A percentile compares a stretch with the other conserved stretches of the same genome.
phyloP scores from a whole-genome alignment of 1,140 invertebrate species.

The Lepidotrigona ventralis region DNA sequence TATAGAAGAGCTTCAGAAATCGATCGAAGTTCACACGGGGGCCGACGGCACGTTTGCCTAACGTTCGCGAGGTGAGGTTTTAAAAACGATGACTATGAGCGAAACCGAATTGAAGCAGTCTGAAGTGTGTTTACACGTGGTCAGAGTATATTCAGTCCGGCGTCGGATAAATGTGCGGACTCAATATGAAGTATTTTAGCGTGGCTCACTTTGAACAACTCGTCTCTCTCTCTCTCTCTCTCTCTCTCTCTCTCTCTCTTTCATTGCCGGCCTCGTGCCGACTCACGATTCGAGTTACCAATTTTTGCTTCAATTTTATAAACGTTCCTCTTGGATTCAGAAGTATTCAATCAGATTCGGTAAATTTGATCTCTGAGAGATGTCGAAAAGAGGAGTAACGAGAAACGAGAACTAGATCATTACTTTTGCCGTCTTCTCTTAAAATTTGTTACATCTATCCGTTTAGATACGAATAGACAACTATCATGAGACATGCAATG shows the following conservation, averaged over 20 bases:
- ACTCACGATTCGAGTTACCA: slow-evolving; percentile 1
- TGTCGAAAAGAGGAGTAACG: neutral
- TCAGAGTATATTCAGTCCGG: slow-evolving; percentile 36
- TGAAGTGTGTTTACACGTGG: slow-evolving; percentile 40
- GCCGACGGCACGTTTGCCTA: neutral
- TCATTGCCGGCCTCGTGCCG: no score
- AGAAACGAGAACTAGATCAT: neutral
- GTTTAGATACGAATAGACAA: neutral
- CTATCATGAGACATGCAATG: neutral
- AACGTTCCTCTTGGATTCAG: neutral
- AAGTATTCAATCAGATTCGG: no score
- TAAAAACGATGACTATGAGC: slow-evolving; percentile 11
- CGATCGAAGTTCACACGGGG: no score
- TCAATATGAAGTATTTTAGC: slow-evolving; percentile 52
- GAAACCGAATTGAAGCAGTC: slow-evolving; percentile 19
- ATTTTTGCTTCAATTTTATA: neutral
- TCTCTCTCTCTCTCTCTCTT: no score
- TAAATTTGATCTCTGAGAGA: neutral
- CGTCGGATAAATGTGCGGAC: slow-evolving; percentile 47
- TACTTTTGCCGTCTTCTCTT: no score
- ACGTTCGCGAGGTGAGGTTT: neutral
- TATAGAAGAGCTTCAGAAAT: neutral
- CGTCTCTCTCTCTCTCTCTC: no score
- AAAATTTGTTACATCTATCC: neutral
- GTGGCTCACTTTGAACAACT: slow-evolving; percentile 21